phyloP scores from a whole-genome alignment of 2,888 invertebrate species.

The Drosophila emarginata region DNA sequence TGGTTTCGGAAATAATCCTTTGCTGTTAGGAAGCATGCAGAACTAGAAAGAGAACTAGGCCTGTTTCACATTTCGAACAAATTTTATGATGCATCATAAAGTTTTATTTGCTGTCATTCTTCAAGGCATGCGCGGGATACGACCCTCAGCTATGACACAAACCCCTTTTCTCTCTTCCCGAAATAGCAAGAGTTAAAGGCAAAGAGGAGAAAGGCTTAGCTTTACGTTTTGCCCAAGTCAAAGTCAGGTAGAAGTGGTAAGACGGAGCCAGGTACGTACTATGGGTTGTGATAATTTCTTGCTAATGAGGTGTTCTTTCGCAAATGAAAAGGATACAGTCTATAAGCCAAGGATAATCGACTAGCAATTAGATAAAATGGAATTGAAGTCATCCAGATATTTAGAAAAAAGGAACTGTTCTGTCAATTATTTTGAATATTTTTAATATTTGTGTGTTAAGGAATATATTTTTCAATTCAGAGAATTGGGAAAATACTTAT shows the following conservation, averaged over 20 bases:
- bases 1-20: conserved; percentile 77
- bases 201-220: conserved; percentile 66
- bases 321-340: conserved; percentile 49
- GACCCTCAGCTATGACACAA: conserved; percentile 52
- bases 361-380: conserved; percentile 24
- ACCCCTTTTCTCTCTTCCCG: conserved; percentile 57
- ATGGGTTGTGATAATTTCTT: conserved; percentile 64
- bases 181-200: conserved; percentile 62
- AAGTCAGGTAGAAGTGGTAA: conserved; percentile 50
- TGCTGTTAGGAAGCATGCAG: conserved; percentile 72
- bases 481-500: no score
- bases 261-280: conserved; percentile 58
- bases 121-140: conserved; percentile 60
- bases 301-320: conserved; percentile 74
- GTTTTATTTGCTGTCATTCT: conserved; percentile 72
- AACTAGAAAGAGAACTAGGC: conserved; percentile 36
- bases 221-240: conserved; percentile 44
- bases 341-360: conserved; percentile 80
- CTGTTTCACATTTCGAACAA: conserved; percentile 35
- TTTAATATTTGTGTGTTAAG: no score
- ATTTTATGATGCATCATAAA: conserved; percentile 61
- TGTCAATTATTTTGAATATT: no score
- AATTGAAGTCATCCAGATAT: background rate
- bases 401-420: no score
- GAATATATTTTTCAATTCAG: no score